Conservation (phyloP, 2,888 invertebrate genomes). For the Polydrusus cervinus region DNA sequence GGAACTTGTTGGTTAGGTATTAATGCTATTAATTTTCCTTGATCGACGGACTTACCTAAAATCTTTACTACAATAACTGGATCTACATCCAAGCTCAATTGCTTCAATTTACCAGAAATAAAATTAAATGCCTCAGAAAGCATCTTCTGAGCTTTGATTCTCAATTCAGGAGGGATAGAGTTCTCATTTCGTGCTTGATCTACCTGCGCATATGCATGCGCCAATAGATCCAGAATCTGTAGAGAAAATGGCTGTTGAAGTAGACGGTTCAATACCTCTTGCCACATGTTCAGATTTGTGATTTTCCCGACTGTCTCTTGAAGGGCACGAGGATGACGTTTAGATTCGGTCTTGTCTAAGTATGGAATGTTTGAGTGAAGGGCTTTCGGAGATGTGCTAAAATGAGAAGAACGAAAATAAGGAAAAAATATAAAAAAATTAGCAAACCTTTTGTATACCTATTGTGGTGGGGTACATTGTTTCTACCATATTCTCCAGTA, state of each 20-base stretch:
- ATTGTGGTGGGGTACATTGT: not conserved
- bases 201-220: slow-evolving; percentile 15
- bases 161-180: slow-evolving; percentile 14
- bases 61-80: slow-evolving; percentile 15
- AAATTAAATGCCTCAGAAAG: slow-evolving; percentile 1
- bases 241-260: slow-evolving; percentile 19
- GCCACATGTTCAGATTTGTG: slow-evolving; percentile 2
- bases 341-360: not conserved
- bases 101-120: slow-evolving; percentile 20
- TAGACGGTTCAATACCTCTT: not conserved
- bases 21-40: no score
- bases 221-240: slow-evolving; percentile 6
- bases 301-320: not conserved
- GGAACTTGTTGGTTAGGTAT: no score
- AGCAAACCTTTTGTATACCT: not conserved
- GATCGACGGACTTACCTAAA: slow-evolving; percentile 16
- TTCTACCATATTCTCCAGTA: not conserved
- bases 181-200: slow-evolving; percentile 4
- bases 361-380: not conserved
- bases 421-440: not conserved
- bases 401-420: not conserved
- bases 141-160: slow-evolving; percentile 12
- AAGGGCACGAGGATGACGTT: not conserved
- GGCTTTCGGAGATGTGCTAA: slow-evolving; percentile 4
- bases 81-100: slow-evolving; percentile 20